Base-by-base conservation (phyloP, 2,797 vertebrate species). In the Ibycter americanus region DNA sequence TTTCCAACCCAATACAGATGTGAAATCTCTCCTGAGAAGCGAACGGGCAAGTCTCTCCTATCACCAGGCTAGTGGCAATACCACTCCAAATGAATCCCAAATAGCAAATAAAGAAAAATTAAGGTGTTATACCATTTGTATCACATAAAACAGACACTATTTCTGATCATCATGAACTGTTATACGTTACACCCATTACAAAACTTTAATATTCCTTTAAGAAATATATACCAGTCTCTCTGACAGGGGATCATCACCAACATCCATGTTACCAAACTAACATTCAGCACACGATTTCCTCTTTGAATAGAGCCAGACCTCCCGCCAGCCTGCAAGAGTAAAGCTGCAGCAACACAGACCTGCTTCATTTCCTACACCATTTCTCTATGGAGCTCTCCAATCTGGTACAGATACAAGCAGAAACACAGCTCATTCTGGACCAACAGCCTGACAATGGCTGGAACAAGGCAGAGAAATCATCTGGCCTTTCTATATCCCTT, bases 321-420 rank as follows among this genome's bases (percentile, higher is more conserved):
- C 62, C 59, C n/a, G 49, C 31, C 68, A 65, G 73, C 56, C 25
- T 23, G 9, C 3, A 16, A 26, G 21, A 36, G 38, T 2, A 34
- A 42, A 44, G 15, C 49, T 36, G 70, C 44, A 61, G 52, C 42
- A 55, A 20, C 17, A 4, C 4, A 44, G 47, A n/a, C 22, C 62
- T 54, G 49, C 58, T 67, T 31, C 38, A 5, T 8, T 19, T 51
- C 65, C 74, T 23, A 17, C 20, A 19, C 16, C 78, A 12, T 6
- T 1, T 9, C 56, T 36, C 16, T 3, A 2, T 0, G 3, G 4
- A 56, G 62, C 66, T 34, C 82, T n/a, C 15, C 63, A 36, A 6
- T 2, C 59, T 42, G 42, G 34, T 18, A 36, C 65, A 49, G 16
- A 17, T 3, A 58, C 7, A 7, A 32, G 54, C 54, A 61, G 36